Evolutionary conservation across 2,888 invertebrate genomes (phyloP).

Genomic region (Prostheceraeus crozeri): DNA sequence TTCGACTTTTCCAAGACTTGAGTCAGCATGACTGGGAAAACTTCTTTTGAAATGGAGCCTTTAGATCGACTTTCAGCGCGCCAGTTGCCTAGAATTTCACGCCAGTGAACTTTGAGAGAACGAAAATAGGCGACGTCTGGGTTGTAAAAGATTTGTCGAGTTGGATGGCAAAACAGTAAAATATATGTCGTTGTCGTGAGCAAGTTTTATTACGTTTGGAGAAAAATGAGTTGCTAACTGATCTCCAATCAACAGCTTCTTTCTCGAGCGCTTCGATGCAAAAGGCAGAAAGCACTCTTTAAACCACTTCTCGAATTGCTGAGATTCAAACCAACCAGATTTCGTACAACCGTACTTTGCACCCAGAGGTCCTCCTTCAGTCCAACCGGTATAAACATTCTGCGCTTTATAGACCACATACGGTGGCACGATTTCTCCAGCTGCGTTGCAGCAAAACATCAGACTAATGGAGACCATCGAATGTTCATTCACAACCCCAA

Average conservation of each 20-base stretch:
- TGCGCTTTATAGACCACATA: too few relatives aligned
- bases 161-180: conserved; percentile 8
- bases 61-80: conserved; percentile 12
- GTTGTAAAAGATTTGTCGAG: not conserved
- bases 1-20: conserved; percentile 9
- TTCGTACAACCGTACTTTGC: conserved; percentile 11
- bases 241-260: conserved; percentile 17
- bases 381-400: too few relatives aligned
- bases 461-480: too few relatives aligned
- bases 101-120: conserved; percentile 12
- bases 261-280: not conserved
- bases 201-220: conserved; percentile 3
- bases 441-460: too few relatives aligned
- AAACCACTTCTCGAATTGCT: conserved; percentile 1
- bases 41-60: conserved; percentile 5
- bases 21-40: not conserved
- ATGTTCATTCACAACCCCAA: too few relatives aligned
- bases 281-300: conserved; percentile 13
- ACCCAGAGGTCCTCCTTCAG: conserved; percentile 9
- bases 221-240: conserved; percentile 6
- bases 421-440: too few relatives aligned
- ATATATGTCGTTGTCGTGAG: conserved; percentile 10
- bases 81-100: conserved; percentile 16
- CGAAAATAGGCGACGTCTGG: conserved; percentile 22
- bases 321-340: conserved; percentile 12